phyloP scores from a whole-genome alignment of 2,888 invertebrate species.

The Drymonia ruficornis region DNA sequence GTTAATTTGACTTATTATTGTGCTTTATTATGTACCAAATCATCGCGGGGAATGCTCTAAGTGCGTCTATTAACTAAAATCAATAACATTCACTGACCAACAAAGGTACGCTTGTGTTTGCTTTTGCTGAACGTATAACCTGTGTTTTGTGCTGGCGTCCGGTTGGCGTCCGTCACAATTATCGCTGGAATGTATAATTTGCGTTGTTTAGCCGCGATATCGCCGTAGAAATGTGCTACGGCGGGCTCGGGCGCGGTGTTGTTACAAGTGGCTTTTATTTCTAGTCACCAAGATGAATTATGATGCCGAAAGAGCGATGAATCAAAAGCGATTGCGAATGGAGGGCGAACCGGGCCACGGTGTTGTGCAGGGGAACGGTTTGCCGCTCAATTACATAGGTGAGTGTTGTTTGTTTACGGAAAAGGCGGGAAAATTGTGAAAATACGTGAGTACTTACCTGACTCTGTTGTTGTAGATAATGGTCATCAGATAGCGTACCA shows the following conservation, averaged over 20 bases:
- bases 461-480: constrained; percentile 70
- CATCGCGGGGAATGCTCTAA: constrained; percentile 69
- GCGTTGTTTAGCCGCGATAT: constrained; percentile 52
- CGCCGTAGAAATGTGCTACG: constrained; percentile 53
- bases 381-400: constrained; percentile 83
- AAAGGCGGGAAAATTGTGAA: constrained; percentile 39
- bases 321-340: constrained; percentile 83
- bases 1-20: constrained; percentile 75
- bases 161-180: constrained; percentile 83
- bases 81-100: constrained; percentile 83
- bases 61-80: constrained; percentile 82
- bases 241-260: constrained; percentile 43
- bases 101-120: constrained; percentile 86
- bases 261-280: constrained; percentile 65
- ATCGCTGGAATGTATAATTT: constrained; percentile 63
- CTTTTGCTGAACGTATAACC: constrained; percentile 79
- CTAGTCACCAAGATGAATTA: constrained; percentile 83
- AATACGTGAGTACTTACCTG: constrained; percentile 16
- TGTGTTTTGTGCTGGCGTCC: constrained; percentile 84
- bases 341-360: constrained; percentile 82
- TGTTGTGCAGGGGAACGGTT: constrained; percentile 81
- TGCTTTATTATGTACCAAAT: constrained; percentile 79
- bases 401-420: constrained; percentile 37
- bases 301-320: constrained; percentile 82
- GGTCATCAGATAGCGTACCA: constrained; percentile 82